Evolutionary conservation across 2,113 vertebrate species (phyloP).

Genomic region (Andinoacara biseriatus): DNA sequence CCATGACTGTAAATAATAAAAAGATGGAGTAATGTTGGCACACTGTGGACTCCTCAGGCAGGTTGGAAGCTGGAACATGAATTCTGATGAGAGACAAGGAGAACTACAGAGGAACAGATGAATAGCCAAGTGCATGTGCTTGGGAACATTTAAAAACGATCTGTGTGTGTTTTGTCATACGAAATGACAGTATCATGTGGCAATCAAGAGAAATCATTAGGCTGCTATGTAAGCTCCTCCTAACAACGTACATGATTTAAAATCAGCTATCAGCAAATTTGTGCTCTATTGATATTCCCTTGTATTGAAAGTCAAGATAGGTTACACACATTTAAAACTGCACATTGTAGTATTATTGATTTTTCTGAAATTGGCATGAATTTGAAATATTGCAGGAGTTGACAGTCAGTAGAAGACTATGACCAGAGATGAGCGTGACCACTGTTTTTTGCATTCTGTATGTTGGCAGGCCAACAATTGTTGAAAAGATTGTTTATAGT

Average conservation of each 20-base stretch:
- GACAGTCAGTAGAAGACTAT: not conserved
- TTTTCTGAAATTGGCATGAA: not conserved
- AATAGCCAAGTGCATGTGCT: conserved; percentile 9
- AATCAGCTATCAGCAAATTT: conserved; percentile 2
- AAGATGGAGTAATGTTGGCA: conserved; percentile 54
- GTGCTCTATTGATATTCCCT: not conserved
- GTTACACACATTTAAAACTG: not conserved
- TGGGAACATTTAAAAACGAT: not conserved
- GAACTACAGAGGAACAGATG: conserved; percentile 15
- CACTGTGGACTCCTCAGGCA: conserved; percentile 42
- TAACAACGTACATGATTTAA: not conserved
- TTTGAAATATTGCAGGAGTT: not conserved
- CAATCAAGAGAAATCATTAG: not conserved
- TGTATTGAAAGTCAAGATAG: not conserved
- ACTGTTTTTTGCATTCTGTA: not conserved
- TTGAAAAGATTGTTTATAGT: not conserved
- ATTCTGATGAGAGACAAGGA: conserved; percentile 42
- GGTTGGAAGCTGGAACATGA: conserved; percentile 42
- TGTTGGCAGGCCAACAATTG: not conserved
- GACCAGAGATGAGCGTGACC: not conserved
- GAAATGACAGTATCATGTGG: not conserved
- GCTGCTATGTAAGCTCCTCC: not conserved
- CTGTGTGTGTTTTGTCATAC: not conserved
- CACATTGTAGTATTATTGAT: not conserved
- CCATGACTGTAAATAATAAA: conserved; percentile 56